A percentile compares a stretch with the other conserved stretches of the same genome.
phyloP scores from a whole-genome alignment of 1,140 invertebrate species.

The Zaprionus africanus region DNA sequence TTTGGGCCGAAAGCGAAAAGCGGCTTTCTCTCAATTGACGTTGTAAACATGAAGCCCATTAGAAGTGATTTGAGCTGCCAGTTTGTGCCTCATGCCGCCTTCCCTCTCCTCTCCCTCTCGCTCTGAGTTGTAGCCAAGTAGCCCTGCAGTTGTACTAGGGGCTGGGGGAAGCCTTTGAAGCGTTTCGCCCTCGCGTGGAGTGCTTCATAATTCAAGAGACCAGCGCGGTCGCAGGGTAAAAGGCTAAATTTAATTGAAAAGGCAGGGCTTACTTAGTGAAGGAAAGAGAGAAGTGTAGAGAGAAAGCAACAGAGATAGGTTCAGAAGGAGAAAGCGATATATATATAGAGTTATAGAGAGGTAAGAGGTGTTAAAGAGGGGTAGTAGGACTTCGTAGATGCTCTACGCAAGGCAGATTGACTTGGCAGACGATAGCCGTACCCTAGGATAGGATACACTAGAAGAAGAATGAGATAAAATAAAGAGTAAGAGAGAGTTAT shows the following conservation, averaged over 20 bases:
- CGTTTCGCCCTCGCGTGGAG: slow-evolving; percentile 19
- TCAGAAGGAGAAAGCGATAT: too few species aligned
- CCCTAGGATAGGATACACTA: too few species aligned
- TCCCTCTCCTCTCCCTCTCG: not conserved
- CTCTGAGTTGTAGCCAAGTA: slow-evolving; percentile 25
- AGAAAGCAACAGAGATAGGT: not conserved
- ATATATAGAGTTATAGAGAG: too few species aligned
- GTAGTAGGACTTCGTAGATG: too few species aligned
- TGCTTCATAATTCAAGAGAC: slow-evolving; percentile 62
- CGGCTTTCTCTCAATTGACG: slow-evolving; percentile 83
- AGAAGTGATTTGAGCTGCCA: slow-evolving; percentile 79
- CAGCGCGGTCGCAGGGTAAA: slow-evolving; percentile 34
- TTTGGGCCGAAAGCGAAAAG: slow-evolving; percentile 67
- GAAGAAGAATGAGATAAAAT: too few species aligned
- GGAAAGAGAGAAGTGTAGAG: not conserved
- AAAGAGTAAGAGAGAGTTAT: too few species aligned
- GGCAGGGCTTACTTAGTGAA: slow-evolving; percentile 53
- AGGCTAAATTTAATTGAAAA: slow-evolving; percentile 76
- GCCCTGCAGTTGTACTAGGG: slow-evolving; percentile 8
- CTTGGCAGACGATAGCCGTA: too few species aligned
- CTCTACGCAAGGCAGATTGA: too few species aligned
- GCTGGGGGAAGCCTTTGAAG: slow-evolving; percentile 69
- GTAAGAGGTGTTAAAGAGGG: too few species aligned
- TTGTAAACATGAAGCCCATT: slow-evolving; percentile 84
- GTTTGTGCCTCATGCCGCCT: slow-evolving; percentile 22